Evolutionary conservation across 2,888 invertebrate genomes (phyloP).

Genomic region (Hemaris fuciformis): DNA sequence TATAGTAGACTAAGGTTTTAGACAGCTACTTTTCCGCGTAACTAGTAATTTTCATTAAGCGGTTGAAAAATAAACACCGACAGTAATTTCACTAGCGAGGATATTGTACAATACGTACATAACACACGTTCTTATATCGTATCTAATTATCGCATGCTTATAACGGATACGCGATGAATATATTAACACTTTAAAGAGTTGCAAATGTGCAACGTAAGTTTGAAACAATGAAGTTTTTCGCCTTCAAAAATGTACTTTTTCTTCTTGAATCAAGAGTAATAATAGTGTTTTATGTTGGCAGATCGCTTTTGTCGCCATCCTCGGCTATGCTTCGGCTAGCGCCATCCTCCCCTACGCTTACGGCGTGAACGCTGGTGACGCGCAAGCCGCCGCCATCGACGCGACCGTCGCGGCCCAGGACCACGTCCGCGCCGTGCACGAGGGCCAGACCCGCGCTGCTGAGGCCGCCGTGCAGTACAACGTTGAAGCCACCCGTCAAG

Average conservation of each 20-base stretch:
- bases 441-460: constrained; percentile 61
- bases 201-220: background rate
- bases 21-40: too few relatives aligned
- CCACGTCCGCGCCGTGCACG: constrained; percentile 58
- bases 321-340: constrained; percentile 76
- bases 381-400: constrained; percentile 73
- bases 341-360: constrained; percentile 55
- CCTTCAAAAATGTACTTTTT: background rate
- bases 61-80: background rate
- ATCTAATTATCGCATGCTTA: background rate
- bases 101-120: background rate
- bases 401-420: constrained; percentile 66
- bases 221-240: background rate
- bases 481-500: constrained; percentile 60
- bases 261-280: background rate
- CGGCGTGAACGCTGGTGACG: constrained; percentile 69
- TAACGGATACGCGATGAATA: background rate
- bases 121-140: constrained; percentile 1
- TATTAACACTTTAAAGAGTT: background rate
- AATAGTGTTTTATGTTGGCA: constrained; percentile 29
- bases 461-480: constrained; percentile 66
- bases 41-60: too few relatives aligned
- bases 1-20: background rate
- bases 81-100: constrained; percentile 1
- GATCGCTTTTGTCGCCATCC: constrained; percentile 74